Conservation (phyloP, 35 echinoderm and acorn worm species). For the Lytechinus variegatus region DNA sequence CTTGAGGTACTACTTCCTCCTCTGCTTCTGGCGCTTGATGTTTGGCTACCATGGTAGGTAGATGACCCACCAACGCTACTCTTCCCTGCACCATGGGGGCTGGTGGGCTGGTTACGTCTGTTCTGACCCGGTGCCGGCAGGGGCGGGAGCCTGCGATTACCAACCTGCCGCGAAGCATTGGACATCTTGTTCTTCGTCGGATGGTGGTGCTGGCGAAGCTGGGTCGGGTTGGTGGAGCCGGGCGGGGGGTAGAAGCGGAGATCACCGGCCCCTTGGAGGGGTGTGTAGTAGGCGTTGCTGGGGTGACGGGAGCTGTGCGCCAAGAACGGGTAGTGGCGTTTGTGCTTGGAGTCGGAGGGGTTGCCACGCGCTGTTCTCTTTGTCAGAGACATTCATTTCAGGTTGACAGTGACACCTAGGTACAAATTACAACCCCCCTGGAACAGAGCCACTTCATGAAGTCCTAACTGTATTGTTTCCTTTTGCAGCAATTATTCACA, state of each 20-base stretch:
- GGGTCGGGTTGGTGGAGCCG: neutral
- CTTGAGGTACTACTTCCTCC: conserved; percentile 1
- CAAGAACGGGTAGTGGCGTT: conserved; percentile 29
- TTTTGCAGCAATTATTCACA: neutral
- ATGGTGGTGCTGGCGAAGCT: conserved; percentile 7
- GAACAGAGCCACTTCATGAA: neutral
- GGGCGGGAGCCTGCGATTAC: conserved; percentile 77
- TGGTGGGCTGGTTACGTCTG: conserved; percentile 34
- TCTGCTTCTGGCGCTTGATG: conserved; percentile 41
- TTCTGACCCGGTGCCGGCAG: conserved; percentile 62
- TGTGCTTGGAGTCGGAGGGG: conserved; percentile 36
- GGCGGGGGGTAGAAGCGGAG: conserved; percentile 29
- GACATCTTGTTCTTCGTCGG: conserved; percentile 65
- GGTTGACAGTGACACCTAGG: neutral
- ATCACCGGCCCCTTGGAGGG: neutral
- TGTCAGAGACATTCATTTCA: conserved; percentile 56
- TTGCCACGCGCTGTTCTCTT: conserved; percentile 24
- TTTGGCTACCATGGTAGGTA: conserved; percentile 62
- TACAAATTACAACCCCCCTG: neutral
- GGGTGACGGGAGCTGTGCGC: neutral
- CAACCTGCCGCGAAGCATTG: conserved; percentile 73
- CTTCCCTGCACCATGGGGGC: conserved; percentile 55
- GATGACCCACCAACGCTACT: conserved; percentile 3
- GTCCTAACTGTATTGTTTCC: neutral
- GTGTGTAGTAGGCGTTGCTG: conserved; percentile 25